Percentiles rank a stretch among this genome's conserved stretches.
phyloP scores from a whole-genome alignment of 2,113 vertebrate species.

The Spilogale gracilis region DNA sequence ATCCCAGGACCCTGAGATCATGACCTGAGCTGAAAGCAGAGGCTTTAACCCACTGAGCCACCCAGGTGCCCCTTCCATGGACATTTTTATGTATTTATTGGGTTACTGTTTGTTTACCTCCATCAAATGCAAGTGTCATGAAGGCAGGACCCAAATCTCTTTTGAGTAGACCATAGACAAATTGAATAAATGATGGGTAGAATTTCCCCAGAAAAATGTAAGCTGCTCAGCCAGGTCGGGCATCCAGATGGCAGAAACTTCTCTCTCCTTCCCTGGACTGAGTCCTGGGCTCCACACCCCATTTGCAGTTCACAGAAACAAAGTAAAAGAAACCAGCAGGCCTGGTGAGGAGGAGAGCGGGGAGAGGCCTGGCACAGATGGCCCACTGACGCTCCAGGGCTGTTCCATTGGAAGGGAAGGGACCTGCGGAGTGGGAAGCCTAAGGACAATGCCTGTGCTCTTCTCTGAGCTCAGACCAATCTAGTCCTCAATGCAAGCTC shows the following conservation, averaged over 20 bases:
- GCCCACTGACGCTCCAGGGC: neutral
- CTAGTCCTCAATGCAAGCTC: neutral
- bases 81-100: neutral
- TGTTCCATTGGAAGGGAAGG: neutral
- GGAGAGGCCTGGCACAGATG: neutral
- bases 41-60: no score
- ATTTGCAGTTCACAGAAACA: neutral
- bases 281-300: constrained; percentile 17
- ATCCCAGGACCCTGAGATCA: no score
- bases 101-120: neutral
- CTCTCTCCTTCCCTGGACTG: neutral
- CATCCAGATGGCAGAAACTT: neutral
- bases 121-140: neutral
- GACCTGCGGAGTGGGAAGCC: neutral
- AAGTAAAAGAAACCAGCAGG: neutral
- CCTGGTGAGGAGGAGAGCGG: neutral
- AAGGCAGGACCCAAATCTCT: neutral
- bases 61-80: neutral
- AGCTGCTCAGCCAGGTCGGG: neutral
- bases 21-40: no score
- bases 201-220: neutral
- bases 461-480: neutral
- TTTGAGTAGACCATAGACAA: neutral
- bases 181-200: neutral
- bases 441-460: neutral